Percentiles rank a stretch among this genome's conserved stretches.
Conservation (phyloP, 2,797 vertebrate genomes). For the Poecile montanus region DNA sequence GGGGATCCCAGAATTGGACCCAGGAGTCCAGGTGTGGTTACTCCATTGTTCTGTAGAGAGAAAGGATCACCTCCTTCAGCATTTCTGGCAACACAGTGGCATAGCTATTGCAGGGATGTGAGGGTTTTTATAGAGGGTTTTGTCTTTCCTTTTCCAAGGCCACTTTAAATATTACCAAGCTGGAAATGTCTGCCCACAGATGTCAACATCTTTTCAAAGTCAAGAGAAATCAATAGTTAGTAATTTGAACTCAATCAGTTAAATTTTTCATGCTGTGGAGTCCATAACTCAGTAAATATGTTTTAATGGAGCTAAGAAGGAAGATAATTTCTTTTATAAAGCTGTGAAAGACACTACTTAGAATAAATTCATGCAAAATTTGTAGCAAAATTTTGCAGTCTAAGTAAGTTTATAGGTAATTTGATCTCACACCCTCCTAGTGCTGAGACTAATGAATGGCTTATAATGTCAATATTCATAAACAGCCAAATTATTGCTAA, state of each 20-base stretch:
- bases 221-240: neutral
- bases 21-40: neutral
- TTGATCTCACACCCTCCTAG: neutral
- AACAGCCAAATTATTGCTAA: neutral
- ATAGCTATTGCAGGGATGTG: neutral
- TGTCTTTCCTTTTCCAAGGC: neutral
- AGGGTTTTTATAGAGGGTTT: neutral
- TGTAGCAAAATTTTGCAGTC: neutral
- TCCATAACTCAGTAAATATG: neutral
- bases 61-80: neutral
- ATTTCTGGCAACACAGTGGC: neutral
- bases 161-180: neutral
- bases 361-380: neutral
- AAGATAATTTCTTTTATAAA: neutral
- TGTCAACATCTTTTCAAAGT: neutral
- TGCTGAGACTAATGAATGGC: neutral
- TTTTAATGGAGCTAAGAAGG: neutral
- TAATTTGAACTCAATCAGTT: neutral
- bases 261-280: neutral
- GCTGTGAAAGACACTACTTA: neutral
- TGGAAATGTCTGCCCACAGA: neutral
- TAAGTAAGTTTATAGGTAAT: neutral
- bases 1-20: neutral
- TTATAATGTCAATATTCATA: neutral
- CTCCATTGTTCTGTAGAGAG: neutral